These are phyloP conservation scores for Diplodus puntazzo DNA, from an alignment of 2,797 vertebrate species.

Conservation along the genomic window DNA sequence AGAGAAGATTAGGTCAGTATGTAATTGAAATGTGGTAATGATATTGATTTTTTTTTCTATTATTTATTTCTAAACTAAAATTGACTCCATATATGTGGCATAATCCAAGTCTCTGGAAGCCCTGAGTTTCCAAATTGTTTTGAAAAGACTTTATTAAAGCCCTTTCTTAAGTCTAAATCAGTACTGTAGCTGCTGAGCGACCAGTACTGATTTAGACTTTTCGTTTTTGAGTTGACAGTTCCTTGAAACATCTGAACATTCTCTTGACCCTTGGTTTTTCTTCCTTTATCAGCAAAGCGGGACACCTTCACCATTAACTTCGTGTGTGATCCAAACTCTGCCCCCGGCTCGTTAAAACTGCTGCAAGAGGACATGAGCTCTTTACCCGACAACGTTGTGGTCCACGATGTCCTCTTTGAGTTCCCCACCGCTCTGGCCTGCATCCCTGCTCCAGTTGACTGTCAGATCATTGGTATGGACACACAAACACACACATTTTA, in stretches of 20 bases:
- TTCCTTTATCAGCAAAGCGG: slow-evolving; percentile 78
- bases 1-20: too few relatives aligned
- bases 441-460: slow-evolving; percentile 90
- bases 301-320: slow-evolving; percentile 91
- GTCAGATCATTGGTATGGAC: slow-evolving; percentile 89
- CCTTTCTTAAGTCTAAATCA: too few relatives aligned
- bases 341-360: slow-evolving; percentile 84
- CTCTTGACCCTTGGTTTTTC: neutral
- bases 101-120: too few relatives aligned
- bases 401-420: slow-evolving; percentile 89
- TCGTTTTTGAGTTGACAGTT: too few relatives aligned
- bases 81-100: too few relatives aligned
- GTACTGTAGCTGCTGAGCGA: too few relatives aligned
- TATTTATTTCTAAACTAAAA: too few relatives aligned
- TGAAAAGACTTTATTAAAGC: too few relatives aligned
- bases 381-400: slow-evolving; percentile 30
- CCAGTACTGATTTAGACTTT: too few relatives aligned
- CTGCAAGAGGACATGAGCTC: slow-evolving; percentile 88
- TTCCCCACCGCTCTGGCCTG: slow-evolving; percentile 93
- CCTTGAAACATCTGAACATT: neutral
- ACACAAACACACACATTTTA: neutral
- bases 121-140: too few relatives aligned
- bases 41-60: too few relatives aligned
- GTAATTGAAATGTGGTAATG: too few relatives aligned
- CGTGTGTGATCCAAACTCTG: slow-evolving; percentile 86